Conservation (phyloP, 2,113 vertebrate genomes). For the Dolichallabes microphthalmus region DNA sequence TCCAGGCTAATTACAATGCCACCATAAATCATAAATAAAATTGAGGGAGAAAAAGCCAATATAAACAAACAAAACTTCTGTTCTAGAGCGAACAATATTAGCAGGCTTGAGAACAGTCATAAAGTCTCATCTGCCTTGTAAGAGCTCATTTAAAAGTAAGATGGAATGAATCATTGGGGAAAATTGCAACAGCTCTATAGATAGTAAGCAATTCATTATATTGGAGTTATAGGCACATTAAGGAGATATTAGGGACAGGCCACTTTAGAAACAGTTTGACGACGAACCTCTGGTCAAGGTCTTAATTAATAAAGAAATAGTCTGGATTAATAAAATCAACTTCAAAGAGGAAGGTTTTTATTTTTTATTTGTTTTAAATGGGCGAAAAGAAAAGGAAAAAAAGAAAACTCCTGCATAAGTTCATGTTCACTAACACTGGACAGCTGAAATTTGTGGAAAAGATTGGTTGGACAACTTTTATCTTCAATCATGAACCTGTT, state of each 20-base stretch:
- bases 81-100: constrained; percentile 63
- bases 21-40: constrained; percentile 68
- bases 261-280: background rate
- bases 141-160: constrained; percentile 58
- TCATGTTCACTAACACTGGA: background rate
- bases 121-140: constrained; percentile 49
- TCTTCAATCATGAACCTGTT: background rate
- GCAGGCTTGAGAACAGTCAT: constrained; percentile 65
- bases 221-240: constrained; percentile 58
- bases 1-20: constrained; percentile 75
- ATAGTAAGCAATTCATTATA: constrained; percentile 56
- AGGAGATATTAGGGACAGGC: constrained; percentile 51
- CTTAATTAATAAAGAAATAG: background rate
- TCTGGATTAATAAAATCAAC: background rate
- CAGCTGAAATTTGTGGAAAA: background rate
- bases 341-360: background rate
- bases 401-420: background rate
- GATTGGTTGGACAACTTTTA: background rate
- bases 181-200: constrained; percentile 54
- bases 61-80: constrained; percentile 68
- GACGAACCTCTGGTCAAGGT: background rate
- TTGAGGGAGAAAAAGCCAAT: constrained; percentile 66
- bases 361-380: background rate
- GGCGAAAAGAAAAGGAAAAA: too few relatives aligned
- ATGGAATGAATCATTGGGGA: constrained; percentile 41